These are phyloP conservation scores for Probaryconus sp. DNA, from an alignment of 1,140 invertebrate genomes.

Conservation along the genomic window DNA sequence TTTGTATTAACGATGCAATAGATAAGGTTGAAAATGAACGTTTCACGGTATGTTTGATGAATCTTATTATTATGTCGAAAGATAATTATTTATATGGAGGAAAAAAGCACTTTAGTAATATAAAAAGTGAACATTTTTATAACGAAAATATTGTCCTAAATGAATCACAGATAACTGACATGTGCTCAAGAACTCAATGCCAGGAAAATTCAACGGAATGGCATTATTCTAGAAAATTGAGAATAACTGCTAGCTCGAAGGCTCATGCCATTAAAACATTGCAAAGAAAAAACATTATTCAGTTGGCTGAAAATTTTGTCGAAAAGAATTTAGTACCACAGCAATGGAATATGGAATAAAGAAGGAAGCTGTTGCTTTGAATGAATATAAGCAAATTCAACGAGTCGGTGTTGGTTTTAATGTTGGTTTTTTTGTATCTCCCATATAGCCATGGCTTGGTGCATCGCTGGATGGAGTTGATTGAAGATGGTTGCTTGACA, in stretches of 20 bases:
- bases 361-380: conserved; percentile 21
- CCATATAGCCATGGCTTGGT: conserved; percentile 55
- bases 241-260: conserved; percentile 50
- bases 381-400: conserved; percentile 18
- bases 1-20: no score
- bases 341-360: conserved; percentile 39
- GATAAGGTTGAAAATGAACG: no score
- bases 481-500: conserved; percentile 44
- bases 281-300: conserved; percentile 24
- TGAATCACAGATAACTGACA: no score
- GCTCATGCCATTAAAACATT: conserved; percentile 54
- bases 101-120: no score
- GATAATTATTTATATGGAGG: no score
- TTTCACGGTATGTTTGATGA: no score
- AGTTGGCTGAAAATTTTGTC: conserved; percentile 28
- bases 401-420: conserved; percentile 36
- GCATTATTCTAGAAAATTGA: conserved; percentile 26
- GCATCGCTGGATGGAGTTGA: conserved; percentile 56
- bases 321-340: no score
- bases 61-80: no score
- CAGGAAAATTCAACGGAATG: conserved; percentile 50
- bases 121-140: no score
- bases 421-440: conserved; percentile 42
- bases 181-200: no score
- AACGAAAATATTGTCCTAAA: no score